Evolutionary conservation across 2,888 invertebrate genomes (phyloP), one percentile per base, ranked within the genome.

Genomic region (Limnephilus marmoratus): DNA sequence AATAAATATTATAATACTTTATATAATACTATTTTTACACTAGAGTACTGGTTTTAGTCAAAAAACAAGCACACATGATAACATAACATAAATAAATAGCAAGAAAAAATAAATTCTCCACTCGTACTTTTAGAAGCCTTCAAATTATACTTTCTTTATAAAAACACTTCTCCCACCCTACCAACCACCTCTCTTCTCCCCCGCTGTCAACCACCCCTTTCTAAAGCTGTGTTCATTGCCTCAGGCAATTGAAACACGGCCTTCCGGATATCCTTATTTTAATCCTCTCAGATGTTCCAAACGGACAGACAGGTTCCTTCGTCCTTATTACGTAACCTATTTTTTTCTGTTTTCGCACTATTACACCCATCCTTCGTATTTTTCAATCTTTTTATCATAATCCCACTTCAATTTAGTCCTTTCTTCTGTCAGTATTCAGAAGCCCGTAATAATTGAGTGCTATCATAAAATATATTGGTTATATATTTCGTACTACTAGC

Each of bases 241-340:
- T 82, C 82, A 18, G 31, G 82, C 82, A 82, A 31, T 82, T 34
- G 29, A 82, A 82, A 34, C 18, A 82, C 82, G 31, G 82, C 31
- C 34, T 34, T 34, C 34, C 18, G 82, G 34, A 82, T 31, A 31
- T 82, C 82, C 82, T 68, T 68, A 82, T 34, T 82, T 34, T 82
- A 31, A 82, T 82, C 82, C 82, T 29, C 68, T 82, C 82, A 82
- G 82, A 82, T 82, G 31, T 82, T 68, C 68, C 82, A 15, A 34
- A 13, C 4, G 31, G 34, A 13, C 13, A 15, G 82, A 31, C 82
- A 82, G 18, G 31, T 82, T 82, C 82, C 31, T 82, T 82, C 82
- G 34, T 82, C 82, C 68, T 68, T 68, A 68, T 68, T 68, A 68
- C 68, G 68, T 68, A n/a, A 24, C 68, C 7, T 68, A 68, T 68